Conservation (phyloP, 2,888 invertebrate genomes). For the Amiota mariae region DNA sequence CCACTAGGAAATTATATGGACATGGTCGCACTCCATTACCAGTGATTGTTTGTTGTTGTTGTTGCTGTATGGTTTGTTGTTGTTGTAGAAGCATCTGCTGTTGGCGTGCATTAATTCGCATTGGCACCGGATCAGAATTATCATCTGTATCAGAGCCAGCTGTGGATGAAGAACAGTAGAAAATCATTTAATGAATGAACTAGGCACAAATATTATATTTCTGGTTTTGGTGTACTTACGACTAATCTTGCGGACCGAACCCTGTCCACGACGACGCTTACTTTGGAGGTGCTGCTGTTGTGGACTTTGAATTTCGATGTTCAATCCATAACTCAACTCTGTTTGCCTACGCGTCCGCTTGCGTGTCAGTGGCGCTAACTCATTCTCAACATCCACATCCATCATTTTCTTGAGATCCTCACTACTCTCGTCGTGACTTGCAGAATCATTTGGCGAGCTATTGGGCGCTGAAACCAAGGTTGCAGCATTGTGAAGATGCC, state of each 20-base stretch:
- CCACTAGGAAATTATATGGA: constrained; percentile 90
- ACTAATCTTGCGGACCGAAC: constrained; percentile 61
- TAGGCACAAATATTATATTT: neutral
- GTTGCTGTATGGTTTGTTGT: constrained; percentile 38
- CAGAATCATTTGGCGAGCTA: constrained; percentile 71
- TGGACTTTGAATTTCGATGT: constrained; percentile 44
- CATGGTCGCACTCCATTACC: constrained; percentile 75
- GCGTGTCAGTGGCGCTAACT: constrained; percentile 74
- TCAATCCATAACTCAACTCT: constrained; percentile 55
- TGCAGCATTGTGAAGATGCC: neutral
- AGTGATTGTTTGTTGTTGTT: constrained; percentile 36
- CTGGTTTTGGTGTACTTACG: constrained; percentile 50
- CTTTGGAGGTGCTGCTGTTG: constrained; percentile 56
- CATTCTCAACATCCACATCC: constrained; percentile 58
- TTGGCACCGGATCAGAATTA: constrained; percentile 70
- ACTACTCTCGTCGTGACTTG: constrained; percentile 73
- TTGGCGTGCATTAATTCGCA: constrained; percentile 48
- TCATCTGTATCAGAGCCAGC: constrained; percentile 73
- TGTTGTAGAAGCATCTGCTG: too few species aligned
- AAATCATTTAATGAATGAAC: neutral
- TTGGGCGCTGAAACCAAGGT: constrained; percentile 51
- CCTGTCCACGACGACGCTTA: constrained; percentile 66
- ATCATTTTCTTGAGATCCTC: constrained; percentile 70
- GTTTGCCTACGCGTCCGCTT: constrained; percentile 75
- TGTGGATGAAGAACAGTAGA: constrained; percentile 26